Conservation (phyloP, 2,888 invertebrate genomes). For the Cephus runcator region DNA sequence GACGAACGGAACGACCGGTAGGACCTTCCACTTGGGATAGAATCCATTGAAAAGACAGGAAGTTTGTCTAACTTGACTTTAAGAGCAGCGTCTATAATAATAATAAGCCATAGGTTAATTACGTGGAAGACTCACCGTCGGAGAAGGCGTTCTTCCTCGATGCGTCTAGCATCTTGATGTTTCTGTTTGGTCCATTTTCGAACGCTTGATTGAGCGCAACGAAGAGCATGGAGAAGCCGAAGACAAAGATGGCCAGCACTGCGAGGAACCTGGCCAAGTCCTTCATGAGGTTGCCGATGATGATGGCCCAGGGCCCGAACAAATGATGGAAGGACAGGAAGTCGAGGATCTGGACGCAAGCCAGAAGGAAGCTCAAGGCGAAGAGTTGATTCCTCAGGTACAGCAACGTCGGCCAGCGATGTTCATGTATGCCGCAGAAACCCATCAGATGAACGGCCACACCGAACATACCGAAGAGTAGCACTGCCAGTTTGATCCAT, state of each 20-base stretch:
- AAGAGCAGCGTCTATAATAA: neutral
- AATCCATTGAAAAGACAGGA: neutral
- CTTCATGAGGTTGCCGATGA: conserved; percentile 94
- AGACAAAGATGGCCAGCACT: conserved; percentile 96
- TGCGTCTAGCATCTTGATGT: conserved; percentile 60
- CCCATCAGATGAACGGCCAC: conserved; percentile 90
- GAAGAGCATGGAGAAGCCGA: conserved; percentile 97
- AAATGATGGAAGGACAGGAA: conserved; percentile 99
- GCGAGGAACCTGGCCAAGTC: conserved; percentile 97
- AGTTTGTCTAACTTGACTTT: neutral
- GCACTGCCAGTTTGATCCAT: conserved; percentile 89
- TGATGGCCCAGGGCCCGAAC: conserved; percentile 99
- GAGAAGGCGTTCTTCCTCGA: conserved; percentile 71
- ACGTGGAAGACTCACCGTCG: conserved; percentile 74
- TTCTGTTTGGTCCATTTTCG: conserved; percentile 73
- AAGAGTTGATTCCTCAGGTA: conserved; percentile 98
- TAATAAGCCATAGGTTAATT: neutral
- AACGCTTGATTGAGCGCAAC: conserved; percentile 97
- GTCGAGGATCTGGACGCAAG: conserved; percentile 97
- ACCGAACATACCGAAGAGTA: conserved; percentile 89
- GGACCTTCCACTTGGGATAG: neutral
- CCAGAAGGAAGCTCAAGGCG: conserved; percentile 92
- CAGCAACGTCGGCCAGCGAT: conserved; percentile 87
- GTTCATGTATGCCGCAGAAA: conserved; percentile 72
- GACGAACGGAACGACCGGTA: neutral